Evolutionary conservation across 2,113 vertebrate species (phyloP), one percentile per base, ranked within the genome.

Genomic region (Dinomys branickii): DNA sequence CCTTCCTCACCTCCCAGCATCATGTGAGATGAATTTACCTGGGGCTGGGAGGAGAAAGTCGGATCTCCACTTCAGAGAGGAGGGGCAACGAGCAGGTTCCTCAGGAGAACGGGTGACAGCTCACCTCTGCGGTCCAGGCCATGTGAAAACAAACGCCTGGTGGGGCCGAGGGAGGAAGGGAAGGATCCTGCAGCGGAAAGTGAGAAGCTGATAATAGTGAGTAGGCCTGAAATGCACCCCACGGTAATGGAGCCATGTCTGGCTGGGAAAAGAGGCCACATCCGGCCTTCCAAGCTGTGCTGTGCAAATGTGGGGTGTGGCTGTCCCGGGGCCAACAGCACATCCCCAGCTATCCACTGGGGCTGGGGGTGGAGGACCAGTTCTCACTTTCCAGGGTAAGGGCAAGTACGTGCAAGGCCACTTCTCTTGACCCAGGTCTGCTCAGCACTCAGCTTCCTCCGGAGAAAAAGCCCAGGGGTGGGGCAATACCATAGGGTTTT

Each of bases 261-360:
- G 97, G 97, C 97, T 96, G 96, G 77, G 95, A 97, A 98, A 98
- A 94, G 96, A 98, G 98, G 96, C 95, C 97, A 95, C 94, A 96
- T 98, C 98, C 94, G 90, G 95, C 92, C 96, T 90, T 85, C 94
- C 95, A 96, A 97, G 97, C 96, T 85, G 58, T 90, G 28, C 20
- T 94, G 88, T 0, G 0, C 77, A 81, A n/a, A 56, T 1, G 7
- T 61, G 61, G 44, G 81, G 33, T 93, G n/a, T 0, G 1, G 41
- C 44, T 0, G 0, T 12, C 69, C 77, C 77, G 33, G 77, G 78
- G 50, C 44, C 47, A 56, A 28, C n/a, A 92, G 52, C 24, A 13
- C 0, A 0, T 44, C 67, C 63, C 41, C 7, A 92, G 30, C 38
- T 1, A 9, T 1, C 35, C n/a, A 13, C 24, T 59, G 61, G 38